Evolutionary conservation across 2,113 vertebrate species (phyloP), one percentile per base, ranked within the genome.

Genomic region (Phrynosoma blainvillii): DNA sequence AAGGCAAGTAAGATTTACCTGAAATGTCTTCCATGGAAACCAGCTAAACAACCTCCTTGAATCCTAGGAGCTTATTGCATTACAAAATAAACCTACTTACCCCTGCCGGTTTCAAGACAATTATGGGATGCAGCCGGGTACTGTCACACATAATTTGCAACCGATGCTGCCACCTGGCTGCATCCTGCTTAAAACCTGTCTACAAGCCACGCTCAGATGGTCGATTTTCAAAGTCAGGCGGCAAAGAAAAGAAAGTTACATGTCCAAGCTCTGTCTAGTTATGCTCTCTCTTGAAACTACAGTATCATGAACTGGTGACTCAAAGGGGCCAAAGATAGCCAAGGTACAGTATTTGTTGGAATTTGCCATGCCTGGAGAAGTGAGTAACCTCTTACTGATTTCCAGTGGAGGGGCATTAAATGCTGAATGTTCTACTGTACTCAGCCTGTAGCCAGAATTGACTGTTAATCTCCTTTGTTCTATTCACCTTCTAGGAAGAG

Each of bases 401-500:
- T 52, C 70, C 36, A 74, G 25, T 30, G 14, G 42, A 14, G 47
- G 25, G 42, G 59, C 18, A 25, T 47, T 62, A 40, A 36, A 1
- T 54, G 77, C 56, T 77, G 73, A 52, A 66, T 27, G 12, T 83
- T 83, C 16, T 56, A 21, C 5, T 89, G 81, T 1, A 52, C n/a
- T 84, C 54, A 4, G 8, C 8, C 2, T 54, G 36, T 36, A 66
- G 62, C 59, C 47, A 78, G 66, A 84, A 30, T 42, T 90, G 42
- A 89, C 4, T 82, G 4, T 32, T 89, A 88, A 27, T 86, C 2
- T 62, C n/a, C 23, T 89, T 91, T 91, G 21, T 89, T 87, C 87
- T 94, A 87, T 94, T 36, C 90, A n/a, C 84, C 89, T 93, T 95
- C 86, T 95, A 99, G 98, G 97, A 75, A 96, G 97, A 94, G 97